Percentiles rank a stretch among this genome's conserved stretches.
These are phyloP conservation scores for Umimayanthus chanpuru DNA, from an alignment of 92 coral and sea anemone genomes.

Conservation along the genomic window DNA sequence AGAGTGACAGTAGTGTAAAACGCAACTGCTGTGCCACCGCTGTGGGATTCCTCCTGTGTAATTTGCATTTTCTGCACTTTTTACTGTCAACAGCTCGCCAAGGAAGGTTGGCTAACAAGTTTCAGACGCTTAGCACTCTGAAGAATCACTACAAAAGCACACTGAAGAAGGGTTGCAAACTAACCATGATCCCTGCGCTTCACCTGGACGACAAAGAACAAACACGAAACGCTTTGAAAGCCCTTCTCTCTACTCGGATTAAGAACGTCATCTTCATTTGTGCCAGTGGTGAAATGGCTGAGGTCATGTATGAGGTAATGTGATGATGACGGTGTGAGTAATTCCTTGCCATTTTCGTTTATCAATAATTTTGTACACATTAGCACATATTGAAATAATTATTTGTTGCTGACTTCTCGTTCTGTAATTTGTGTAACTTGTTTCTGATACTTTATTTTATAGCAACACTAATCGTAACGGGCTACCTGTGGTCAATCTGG, in stretches of 20 bases:
- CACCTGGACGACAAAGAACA: constrained; percentile 51
- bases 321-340: not conserved
- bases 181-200: constrained; percentile 87
- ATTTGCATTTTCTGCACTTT: no score
- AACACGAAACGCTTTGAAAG: constrained; percentile 47
- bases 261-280: constrained; percentile 82
- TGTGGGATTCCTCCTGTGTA: no score
- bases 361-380: no score
- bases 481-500: no score
- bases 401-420: no score
- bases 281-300: constrained; percentile 68
- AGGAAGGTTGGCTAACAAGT: constrained; percentile 62
- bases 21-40: no score
- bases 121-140: constrained; percentile 55
- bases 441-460: no score
- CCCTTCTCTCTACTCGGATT: constrained; percentile 66
- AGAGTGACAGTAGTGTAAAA: no score
- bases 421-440: no score
- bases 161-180: constrained; percentile 48
- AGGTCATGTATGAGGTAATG: constrained; percentile 80
- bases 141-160: constrained; percentile 57
- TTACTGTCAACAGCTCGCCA: constrained; percentile 46
- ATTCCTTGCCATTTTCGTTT: no score
- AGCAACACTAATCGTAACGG: no score
- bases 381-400: no score